Percentiles rank a stretch among this genome's conserved stretches.
Evolutionary conservation across 2,888 invertebrate species (phyloP).

Genomic region (Lithophane semibrunnea): DNA sequence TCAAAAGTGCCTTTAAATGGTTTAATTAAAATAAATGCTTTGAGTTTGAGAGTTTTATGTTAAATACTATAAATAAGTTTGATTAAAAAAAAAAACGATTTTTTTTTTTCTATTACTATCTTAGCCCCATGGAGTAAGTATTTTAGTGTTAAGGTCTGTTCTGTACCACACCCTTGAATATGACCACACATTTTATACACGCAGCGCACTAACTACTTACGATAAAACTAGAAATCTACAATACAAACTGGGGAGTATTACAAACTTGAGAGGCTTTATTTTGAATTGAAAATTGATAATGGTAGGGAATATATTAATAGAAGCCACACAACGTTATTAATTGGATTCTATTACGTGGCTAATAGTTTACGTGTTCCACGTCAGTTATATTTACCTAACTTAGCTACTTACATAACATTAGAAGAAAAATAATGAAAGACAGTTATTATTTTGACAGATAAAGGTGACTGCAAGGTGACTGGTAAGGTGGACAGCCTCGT

Average conservation of each 20-base stretch:
- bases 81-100: too few relatives aligned
- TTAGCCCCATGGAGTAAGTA: too few relatives aligned
- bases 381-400: slow-evolving; percentile 7
- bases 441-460: background rate
- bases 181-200: background rate
- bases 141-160: too few relatives aligned
- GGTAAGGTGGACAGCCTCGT: background rate
- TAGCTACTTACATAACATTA: too few relatives aligned
- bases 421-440: background rate
- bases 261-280: slow-evolving; percentile 49
- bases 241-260: background rate
- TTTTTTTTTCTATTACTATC: too few relatives aligned
- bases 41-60: too few relatives aligned
- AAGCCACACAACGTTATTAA: slow-evolving; percentile 62
- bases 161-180: background rate
- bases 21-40: too few relatives aligned
- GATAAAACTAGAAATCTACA: background rate
- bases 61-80: too few relatives aligned
- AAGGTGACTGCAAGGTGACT: too few relatives aligned
- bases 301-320: slow-evolving; percentile 39
- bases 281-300: slow-evolving; percentile 57
- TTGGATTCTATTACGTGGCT: slow-evolving; percentile 49
- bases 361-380: slow-evolving; percentile 14
- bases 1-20: too few relatives aligned
- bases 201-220: background rate